Evolutionary conservation across 2,113 vertebrate species (phyloP).

Genomic region (Rana temporaria): DNA sequence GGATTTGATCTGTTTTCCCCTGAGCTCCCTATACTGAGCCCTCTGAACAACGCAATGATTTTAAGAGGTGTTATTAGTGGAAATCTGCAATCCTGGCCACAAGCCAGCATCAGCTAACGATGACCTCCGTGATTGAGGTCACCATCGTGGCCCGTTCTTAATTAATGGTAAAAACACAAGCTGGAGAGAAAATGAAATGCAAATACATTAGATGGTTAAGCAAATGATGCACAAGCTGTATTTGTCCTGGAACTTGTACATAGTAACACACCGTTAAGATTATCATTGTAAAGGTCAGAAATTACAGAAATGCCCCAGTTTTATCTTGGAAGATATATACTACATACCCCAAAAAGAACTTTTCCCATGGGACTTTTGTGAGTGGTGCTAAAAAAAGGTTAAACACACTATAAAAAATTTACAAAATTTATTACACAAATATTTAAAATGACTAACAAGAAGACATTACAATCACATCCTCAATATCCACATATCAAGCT

Average conservation of each 20-base stretch:
- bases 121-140: constrained; percentile 38
- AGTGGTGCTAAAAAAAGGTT: too few species aligned
- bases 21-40: neutral
- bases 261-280: too few species aligned
- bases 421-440: too few species aligned
- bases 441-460: too few species aligned
- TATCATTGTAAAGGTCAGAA: too few species aligned
- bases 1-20: constrained; percentile 17
- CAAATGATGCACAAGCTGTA: constrained; percentile 9
- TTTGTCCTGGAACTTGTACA: neutral
- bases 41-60: neutral
- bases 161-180: constrained; percentile 31
- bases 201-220: constrained; percentile 4
- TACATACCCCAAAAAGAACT: too few species aligned
- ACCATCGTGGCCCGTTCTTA: constrained; percentile 18
- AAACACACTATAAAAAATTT: too few species aligned
- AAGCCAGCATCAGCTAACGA: constrained; percentile 27
- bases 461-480: too few species aligned
- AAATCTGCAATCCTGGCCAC: constrained; percentile 24
- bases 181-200: constrained; percentile 7
- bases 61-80: neutral
- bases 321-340: too few species aligned
- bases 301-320: too few species aligned
- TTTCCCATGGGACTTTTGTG: too few species aligned
- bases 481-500: too few species aligned